Evolutionary conservation across 2,888 invertebrate species (phyloP).

Genomic region (Latheticus oryzae): DNA sequence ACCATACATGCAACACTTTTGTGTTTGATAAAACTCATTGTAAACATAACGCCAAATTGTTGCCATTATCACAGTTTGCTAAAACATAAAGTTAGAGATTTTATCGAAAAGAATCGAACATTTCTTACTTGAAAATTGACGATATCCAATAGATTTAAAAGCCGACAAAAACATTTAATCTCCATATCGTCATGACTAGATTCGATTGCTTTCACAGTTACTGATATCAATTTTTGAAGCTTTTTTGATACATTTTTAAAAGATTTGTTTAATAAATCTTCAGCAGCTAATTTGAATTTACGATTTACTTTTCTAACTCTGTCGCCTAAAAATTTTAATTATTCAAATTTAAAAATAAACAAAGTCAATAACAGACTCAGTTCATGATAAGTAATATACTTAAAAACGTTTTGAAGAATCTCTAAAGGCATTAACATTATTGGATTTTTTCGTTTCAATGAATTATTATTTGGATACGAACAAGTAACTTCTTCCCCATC

Average conservation of each 20-base stretch:
- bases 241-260: constrained; percentile 53
- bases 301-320: constrained; percentile 56
- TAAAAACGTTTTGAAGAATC: constrained; percentile 56
- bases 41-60: constrained; percentile 61
- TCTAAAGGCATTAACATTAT: constrained; percentile 58
- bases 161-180: constrained; percentile 55
- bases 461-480: constrained; percentile 12
- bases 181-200: constrained; percentile 58
- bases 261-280: constrained; percentile 54
- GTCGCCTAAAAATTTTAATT: constrained; percentile 53
- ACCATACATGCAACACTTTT: constrained; percentile 57
- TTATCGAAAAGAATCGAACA: too few species aligned
- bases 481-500: constrained; percentile 47
- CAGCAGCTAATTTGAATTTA: constrained; percentile 56
- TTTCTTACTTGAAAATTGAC: constrained; percentile 55
- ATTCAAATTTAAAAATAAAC: too few species aligned
- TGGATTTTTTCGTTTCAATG: constrained; percentile 52
- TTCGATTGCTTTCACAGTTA: constrained; percentile 51
- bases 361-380: constrained; percentile 52
- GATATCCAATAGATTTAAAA: constrained; percentile 57
- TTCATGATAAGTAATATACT: constrained; percentile 55
- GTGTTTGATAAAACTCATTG: constrained; percentile 53
- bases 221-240: constrained; percentile 49
- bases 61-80: constrained; percentile 55
- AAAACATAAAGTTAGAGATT: constrained; percentile 27